Evolutionary conservation across 2,888 invertebrate species (phyloP).

Genomic region (Xanthorhoe spadicearia): DNA sequence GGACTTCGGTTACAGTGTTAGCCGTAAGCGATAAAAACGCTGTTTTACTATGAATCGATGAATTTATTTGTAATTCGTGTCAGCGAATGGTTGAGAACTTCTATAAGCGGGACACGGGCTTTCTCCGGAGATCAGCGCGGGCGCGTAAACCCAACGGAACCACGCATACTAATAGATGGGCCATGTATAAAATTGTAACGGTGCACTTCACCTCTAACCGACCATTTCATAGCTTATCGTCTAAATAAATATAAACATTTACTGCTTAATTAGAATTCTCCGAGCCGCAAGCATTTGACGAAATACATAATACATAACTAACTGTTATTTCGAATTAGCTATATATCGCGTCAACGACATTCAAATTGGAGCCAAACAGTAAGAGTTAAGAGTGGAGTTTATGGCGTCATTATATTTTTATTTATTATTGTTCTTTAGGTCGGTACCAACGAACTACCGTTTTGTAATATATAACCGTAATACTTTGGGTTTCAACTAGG

Average conservation of each 20-base stretch:
- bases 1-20: slow-evolving; percentile 63
- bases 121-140: slow-evolving; percentile 68
- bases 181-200: slow-evolving; percentile 79
- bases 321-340: slow-evolving; percentile 64
- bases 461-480: slow-evolving; percentile 42
- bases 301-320: slow-evolving; percentile 72
- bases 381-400: slow-evolving; percentile 53
- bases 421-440: slow-evolving; percentile 41
- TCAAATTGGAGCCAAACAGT: slow-evolving; percentile 47
- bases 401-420: slow-evolving; percentile 53
- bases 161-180: slow-evolving; percentile 76
- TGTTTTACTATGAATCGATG: slow-evolving; percentile 65
- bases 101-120: slow-evolving; percentile 73
- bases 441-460: slow-evolving; percentile 38
- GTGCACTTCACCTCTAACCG: slow-evolving; percentile 68
- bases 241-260: slow-evolving; percentile 76
- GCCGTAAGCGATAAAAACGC: slow-evolving; percentile 60
- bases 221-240: slow-evolving; percentile 58
- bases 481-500: slow-evolving; percentile 43
- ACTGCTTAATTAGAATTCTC: slow-evolving; percentile 76
- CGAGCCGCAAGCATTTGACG: slow-evolving; percentile 59
- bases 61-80: slow-evolving; percentile 71
- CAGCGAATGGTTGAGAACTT: slow-evolving; percentile 61
- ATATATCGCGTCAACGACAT: slow-evolving; percentile 52
- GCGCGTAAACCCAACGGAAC: slow-evolving; percentile 71